Conservation (phyloP, 2,113 vertebrate species). For the Gasterosteus aculeatus region DNA sequence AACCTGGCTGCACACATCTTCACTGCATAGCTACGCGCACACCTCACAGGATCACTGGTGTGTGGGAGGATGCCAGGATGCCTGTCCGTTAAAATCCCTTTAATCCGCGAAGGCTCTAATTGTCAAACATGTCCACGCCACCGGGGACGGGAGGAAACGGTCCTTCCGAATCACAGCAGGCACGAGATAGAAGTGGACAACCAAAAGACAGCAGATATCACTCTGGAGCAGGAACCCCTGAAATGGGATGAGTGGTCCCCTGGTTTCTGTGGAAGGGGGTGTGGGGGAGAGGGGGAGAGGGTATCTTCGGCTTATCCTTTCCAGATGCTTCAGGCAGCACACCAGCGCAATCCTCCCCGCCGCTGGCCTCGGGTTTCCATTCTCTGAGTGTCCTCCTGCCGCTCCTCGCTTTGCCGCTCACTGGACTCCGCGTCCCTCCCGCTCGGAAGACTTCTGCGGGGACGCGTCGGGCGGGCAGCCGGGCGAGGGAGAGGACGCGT, state of each 20-base stretch:
- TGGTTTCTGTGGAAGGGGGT: slow-evolving; percentile 57
- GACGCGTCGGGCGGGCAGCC: slow-evolving; percentile 18
- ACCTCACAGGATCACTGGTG: slow-evolving; percentile 1
- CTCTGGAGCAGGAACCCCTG: slow-evolving; percentile 12
- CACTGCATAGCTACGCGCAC: slow-evolving; percentile 66
- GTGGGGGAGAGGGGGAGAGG: background rate
- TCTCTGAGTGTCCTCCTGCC: slow-evolving; percentile 23
- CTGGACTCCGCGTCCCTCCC: background rate
- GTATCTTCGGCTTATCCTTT: slow-evolving; percentile 72
- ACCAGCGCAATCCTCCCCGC: slow-evolving; percentile 71
- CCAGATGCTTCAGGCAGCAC: slow-evolving; percentile 78
- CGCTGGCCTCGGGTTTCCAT: slow-evolving; percentile 64
- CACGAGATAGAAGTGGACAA: background rate
- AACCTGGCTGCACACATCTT: slow-evolving; percentile 85
- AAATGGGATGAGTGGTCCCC: slow-evolving; percentile 43
- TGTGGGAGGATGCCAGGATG: background rate
- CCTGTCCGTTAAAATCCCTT: slow-evolving; percentile 22
- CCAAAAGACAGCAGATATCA: slow-evolving; percentile 13
- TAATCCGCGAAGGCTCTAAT: background rate
- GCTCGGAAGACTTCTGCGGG: slow-evolving; percentile 8
- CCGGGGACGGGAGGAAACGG: slow-evolving; percentile 18
- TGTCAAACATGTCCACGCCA: slow-evolving; percentile 34
- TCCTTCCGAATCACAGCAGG: background rate
- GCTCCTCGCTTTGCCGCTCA: slow-evolving; percentile 12
- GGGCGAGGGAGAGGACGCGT: slow-evolving; percentile 22